These are phyloP conservation scores for Urocynchramus pylzowi DNA, from an alignment of 2,113 vertebrate species.

Conservation along the genomic window DNA sequence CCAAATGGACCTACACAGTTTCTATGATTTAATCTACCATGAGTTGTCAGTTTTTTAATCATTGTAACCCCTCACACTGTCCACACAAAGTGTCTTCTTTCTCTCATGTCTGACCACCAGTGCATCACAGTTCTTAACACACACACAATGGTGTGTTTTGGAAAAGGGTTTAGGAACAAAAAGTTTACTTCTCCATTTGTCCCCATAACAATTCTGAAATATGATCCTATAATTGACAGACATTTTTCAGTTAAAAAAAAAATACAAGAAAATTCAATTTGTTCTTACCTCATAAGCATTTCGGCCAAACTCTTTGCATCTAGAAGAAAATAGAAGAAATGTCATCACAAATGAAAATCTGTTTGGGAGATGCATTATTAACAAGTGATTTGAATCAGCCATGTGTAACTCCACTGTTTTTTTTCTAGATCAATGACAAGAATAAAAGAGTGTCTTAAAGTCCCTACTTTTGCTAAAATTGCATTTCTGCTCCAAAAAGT, in stretches of 20 bases:
- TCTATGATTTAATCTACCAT: not conserved
- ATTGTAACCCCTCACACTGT: not conserved
- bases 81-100: not conserved
- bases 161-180: not conserved
- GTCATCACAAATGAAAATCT: not conserved
- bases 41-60: not conserved
- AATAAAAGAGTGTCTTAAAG: not conserved
- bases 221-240: not conserved
- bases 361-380: not conserved
- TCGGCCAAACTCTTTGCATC: constrained; percentile 99
- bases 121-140: not conserved
- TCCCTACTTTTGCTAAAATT: not conserved
- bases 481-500: not conserved
- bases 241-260: not conserved
- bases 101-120: not conserved
- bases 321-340: constrained; percentile 76
- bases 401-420: not conserved
- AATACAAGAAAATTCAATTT: not conserved
- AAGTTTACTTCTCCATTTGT: not conserved
- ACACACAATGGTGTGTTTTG: not conserved
- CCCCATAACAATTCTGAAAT: not conserved
- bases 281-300: constrained; percentile 98
- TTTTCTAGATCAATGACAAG: not conserved
- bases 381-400: not conserved
- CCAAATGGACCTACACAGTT: not conserved